Conservation (phyloP, 1,140 invertebrate species). For the Ruditapes philippinarum region DNA sequence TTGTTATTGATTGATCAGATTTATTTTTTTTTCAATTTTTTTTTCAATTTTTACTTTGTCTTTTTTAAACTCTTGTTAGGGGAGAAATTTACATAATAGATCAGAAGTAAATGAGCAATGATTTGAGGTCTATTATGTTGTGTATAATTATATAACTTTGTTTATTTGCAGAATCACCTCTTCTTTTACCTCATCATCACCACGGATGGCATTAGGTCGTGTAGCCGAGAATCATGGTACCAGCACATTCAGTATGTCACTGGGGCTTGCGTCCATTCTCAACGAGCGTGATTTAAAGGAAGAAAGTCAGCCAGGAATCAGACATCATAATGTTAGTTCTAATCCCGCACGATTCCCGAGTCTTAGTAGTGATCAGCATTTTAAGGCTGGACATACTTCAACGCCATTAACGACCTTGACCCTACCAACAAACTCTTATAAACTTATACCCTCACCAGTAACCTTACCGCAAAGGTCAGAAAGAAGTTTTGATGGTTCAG, state of each 20-base stretch:
- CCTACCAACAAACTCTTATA: conserved; percentile 43
- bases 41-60: no score
- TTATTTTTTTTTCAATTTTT: no score
- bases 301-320: conserved; percentile 6
- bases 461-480: not conserved
- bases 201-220: conserved; percentile 65
- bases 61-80: no score
- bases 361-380: conserved; percentile 67
- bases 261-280: conserved; percentile 93
- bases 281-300: conserved; percentile 90
- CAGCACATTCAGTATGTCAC: conserved; percentile 93
- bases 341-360: conserved; percentile 64
- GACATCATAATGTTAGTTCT: not conserved
- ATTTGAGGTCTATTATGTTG: no score
- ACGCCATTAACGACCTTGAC: conserved; percentile 25
- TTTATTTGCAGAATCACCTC: conserved; percentile 58
- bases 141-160: no score
- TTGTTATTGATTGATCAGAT: no score
- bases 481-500: not conserved
- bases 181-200: conserved; percentile 87
- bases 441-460: conserved; percentile 46
- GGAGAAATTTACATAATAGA: no score
- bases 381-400: conserved; percentile 39
- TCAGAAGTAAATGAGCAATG: no score
- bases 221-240: conserved; percentile 86